Percentiles rank a stretch among this genome's conserved stretches.
phyloP scores from a whole-genome alignment of 2,113 vertebrate genomes.

The Campylomormyrus numenius region DNA sequence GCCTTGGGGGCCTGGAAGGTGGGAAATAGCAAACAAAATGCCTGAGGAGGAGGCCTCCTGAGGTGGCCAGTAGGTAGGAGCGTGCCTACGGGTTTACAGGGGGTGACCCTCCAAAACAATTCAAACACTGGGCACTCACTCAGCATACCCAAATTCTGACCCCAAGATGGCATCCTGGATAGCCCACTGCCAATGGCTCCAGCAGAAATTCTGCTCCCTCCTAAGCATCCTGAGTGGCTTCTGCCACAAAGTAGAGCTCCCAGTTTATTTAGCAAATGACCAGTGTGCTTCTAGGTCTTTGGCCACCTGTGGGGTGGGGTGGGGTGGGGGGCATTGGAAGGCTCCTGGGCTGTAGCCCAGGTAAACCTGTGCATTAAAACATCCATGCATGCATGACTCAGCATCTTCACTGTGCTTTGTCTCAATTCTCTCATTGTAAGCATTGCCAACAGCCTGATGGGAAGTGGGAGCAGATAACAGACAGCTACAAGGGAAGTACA shows the following conservation, averaged over 20 bases:
- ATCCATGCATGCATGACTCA: slow-evolving; percentile 1
- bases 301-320: too few species aligned
- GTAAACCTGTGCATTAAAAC: too few species aligned
- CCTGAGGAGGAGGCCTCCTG: neutral
- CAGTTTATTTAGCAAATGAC: neutral
- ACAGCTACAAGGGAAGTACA: neutral
- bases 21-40: neutral
- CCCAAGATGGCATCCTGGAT: neutral
- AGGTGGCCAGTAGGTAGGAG: neutral
- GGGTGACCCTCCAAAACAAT: neutral
- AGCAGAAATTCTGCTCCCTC: neutral
- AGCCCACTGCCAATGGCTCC: neutral
- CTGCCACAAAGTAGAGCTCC: neutral
- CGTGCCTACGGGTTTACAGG: neutral
- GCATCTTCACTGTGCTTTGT: neutral
- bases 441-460: neutral
- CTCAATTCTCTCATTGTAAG: neutral
- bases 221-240: neutral
- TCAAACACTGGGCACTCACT: neutral
- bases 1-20: neutral
- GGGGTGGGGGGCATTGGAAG: neutral
- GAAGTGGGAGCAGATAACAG: neutral
- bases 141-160: neutral
- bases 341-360: too few species aligned
- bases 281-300: neutral